These are phyloP conservation scores for Dromiciops gliroides DNA, from an alignment of 2,113 vertebrate genomes.

Conservation along the genomic window DNA sequence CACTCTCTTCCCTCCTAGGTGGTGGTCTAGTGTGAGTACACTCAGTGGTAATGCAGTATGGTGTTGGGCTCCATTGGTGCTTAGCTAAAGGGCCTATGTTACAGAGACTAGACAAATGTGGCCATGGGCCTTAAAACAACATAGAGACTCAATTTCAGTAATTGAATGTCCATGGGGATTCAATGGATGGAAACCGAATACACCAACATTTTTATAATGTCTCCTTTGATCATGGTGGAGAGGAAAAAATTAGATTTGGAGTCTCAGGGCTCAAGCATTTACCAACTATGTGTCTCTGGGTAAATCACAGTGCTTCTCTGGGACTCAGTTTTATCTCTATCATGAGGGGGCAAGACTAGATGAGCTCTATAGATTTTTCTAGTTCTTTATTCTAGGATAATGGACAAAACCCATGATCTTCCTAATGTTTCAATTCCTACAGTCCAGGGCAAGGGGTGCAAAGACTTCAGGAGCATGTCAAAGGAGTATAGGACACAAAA, in stretches of 20 bases:
- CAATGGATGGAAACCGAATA: constrained; percentile 33
- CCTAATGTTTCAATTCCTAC: background rate
- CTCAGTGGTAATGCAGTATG: constrained; percentile 75
- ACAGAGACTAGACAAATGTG: constrained; percentile 54
- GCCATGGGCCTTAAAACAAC: background rate
- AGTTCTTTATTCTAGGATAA: background rate
- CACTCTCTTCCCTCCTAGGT: constrained; percentile 72
- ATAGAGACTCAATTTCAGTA: constrained; percentile 54
- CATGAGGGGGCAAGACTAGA: background rate
- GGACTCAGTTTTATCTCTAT: background rate
- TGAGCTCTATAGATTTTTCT: background rate
- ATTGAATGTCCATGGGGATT: constrained; percentile 33
- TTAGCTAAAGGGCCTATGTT: constrained; percentile 68
- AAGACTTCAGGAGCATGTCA: background rate
- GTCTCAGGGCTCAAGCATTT: background rate
- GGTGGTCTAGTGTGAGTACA: constrained; percentile 71
- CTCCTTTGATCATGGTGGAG: background rate
- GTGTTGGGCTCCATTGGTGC: constrained; percentile 72
- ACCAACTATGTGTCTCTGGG: background rate
- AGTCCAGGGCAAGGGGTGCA: background rate
- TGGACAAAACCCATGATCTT: background rate
- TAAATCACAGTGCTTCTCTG: background rate
- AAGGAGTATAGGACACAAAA: background rate
- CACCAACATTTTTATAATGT: background rate
- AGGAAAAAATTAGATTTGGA: constrained; percentile 1